Evolutionary conservation across 2,888 invertebrate genomes (phyloP).

Genomic region (Sphinx pinastri): DNA sequence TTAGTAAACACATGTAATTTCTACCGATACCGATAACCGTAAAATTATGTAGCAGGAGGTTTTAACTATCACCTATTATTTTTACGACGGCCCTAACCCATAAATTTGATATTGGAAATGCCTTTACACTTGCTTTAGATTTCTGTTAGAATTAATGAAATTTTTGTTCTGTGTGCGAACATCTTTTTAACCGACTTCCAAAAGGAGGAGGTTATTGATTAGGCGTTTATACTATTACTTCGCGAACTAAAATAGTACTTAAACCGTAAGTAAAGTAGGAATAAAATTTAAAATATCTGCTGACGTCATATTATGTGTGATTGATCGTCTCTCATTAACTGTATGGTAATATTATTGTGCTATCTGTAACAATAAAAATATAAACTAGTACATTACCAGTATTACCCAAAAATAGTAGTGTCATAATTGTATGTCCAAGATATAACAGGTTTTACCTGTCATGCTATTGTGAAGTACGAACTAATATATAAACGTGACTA

Average conservation of each 20-base stretch:
- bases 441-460: slow-evolving; percentile 16
- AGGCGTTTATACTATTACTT: no score
- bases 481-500: slow-evolving; percentile 4
- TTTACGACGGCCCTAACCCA: neutral
- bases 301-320: no score
- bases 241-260: no score
- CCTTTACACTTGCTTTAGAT: neutral
- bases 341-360: no score
- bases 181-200: no score
- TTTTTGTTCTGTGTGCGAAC: neutral
- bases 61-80: slow-evolving; percentile 17
- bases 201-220: no score
- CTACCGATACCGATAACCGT: slow-evolving; percentile 22
- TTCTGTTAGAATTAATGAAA: neutral
- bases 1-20: slow-evolving; percentile 25
- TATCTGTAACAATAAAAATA: no score
- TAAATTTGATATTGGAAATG: slow-evolving; percentile 24
- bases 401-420: neutral
- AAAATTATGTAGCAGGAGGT: slow-evolving; percentile 9
- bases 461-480: slow-evolving; percentile 16
- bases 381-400: no score
- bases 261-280: no score
- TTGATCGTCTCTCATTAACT: no score
- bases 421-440: slow-evolving; percentile 16
- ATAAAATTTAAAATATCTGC: no score